These are phyloP conservation scores for Ceratotherium simum DNA, from an alignment of 2,113 vertebrate genomes.

Conservation along the genomic window DNA sequence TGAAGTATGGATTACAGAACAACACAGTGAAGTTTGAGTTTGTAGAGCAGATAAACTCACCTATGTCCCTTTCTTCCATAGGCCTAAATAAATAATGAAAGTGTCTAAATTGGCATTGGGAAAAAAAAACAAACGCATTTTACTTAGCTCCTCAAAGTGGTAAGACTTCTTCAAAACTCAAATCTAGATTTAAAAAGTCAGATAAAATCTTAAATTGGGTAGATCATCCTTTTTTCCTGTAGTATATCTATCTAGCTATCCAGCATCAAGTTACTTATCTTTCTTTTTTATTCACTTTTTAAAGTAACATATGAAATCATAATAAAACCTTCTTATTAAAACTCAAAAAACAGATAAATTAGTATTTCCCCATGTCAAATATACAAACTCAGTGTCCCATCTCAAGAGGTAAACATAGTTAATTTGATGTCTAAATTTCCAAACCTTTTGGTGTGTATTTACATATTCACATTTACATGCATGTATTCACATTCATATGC, in stretches of 20 bases:
- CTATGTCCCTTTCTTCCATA: not conserved
- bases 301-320: not conserved
- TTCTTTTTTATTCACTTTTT: not conserved
- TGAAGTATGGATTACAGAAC: not conserved
- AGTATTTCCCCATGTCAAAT: not conserved
- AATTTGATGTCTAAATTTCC: not conserved
- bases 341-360: not conserved
- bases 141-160: not conserved
- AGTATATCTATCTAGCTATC: not conserved
- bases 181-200: not conserved
- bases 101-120: not conserved
- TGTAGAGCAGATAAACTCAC: not conserved
- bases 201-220: not conserved
- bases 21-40: not conserved
- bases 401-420: not conserved
- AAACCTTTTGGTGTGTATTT: not conserved
- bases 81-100: not conserved
- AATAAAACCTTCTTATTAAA: not conserved
- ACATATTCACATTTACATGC: not conserved
- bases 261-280: not conserved
- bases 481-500: not conserved
- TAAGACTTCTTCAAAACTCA: not conserved
- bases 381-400: not conserved
- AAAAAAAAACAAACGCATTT: not conserved
- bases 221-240: not conserved